Evolutionary conservation across 1,140 invertebrate species (phyloP), one percentile per base, ranked within the genome.

Genomic region (Meloidogyne hapla): DNA sequence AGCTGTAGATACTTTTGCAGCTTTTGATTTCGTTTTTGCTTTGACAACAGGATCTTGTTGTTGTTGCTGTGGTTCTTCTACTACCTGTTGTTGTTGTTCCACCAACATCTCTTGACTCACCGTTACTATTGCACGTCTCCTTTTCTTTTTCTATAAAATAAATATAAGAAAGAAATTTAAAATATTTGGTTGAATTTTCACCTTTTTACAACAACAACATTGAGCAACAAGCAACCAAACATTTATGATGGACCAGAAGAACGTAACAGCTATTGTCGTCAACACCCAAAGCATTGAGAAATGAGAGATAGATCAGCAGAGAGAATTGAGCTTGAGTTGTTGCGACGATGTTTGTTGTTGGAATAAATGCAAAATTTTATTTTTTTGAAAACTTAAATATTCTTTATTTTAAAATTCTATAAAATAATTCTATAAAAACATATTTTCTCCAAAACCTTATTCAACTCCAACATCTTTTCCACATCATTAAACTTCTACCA

Each of bases 181-280:
- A n/a, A 8, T 6, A n/a, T 56, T n/a, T n/a, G n/a, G n/a, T n/a
- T n/a, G n/a, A 56, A 56, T 9, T 56, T 6, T n/a, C 2, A 56
- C 48, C 48, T n/a, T 56, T 56, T 56, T 56, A 56, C 48, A 56
- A 13, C 48, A 56, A 56, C 48, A 56, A 56, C 48, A 56, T 56
- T 56, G 48, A 56, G 48, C 48, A n/a, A 56, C 48, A 56, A 56
- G 0, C 18, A 56, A 8, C 48, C 48, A 56, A 56, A n/a, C n/a
- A 56, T n/a, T 56, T 8, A 56, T 56, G 48, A 56, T 56, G 18
- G n/a, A 56, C 48, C 18, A 56, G n/a, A 56, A 56, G n/a, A 56
- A 13, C 12, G n/a, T 56, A 56, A 1, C 4, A 56, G 48, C 18
- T 15, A 56, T 6, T 56, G 48, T 56, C 6, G n/a, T 56, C n/a